Conservation (phyloP, 2,888 invertebrate species). For the Pinctada fucata region DNA sequence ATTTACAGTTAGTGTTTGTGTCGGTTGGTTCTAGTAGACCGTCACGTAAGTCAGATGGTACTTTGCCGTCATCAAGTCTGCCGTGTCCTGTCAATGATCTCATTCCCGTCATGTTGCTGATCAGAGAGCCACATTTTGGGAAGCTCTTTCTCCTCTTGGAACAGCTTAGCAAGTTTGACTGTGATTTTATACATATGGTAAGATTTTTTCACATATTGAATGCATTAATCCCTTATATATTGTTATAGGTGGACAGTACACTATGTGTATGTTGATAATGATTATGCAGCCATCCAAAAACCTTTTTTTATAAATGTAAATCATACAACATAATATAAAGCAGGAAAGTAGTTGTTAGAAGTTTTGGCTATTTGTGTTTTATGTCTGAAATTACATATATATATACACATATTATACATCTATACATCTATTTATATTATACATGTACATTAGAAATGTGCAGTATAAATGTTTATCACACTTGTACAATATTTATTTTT, state of each 20-base stretch:
- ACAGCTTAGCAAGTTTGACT: conserved; percentile 91
- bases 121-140: conserved; percentile 92
- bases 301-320: no score
- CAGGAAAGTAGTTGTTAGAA: no score
- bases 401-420: no score
- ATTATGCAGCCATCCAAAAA: background rate
- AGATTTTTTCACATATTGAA: conserved; percentile 11
- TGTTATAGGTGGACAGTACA: background rate
- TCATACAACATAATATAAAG: no score
- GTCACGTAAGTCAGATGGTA: conserved; percentile 82
- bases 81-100: conserved; percentile 89
- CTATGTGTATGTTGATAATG: background rate
- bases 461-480: background rate
- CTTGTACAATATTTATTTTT: background rate
- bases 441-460: no score
- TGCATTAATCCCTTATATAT: no score
- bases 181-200: conserved; percentile 78
- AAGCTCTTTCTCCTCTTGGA: conserved; percentile 94
- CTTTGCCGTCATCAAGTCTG: conserved; percentile 90
- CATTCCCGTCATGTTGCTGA: conserved; percentile 89
- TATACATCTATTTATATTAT: no score
- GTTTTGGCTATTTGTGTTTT: no score
- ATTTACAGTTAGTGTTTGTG: conserved; percentile 88
- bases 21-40: conserved; percentile 88
- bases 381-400: no score